Evolutionary conservation across 2,888 invertebrate species (phyloP).

Genomic region (Eledona agricola): DNA sequence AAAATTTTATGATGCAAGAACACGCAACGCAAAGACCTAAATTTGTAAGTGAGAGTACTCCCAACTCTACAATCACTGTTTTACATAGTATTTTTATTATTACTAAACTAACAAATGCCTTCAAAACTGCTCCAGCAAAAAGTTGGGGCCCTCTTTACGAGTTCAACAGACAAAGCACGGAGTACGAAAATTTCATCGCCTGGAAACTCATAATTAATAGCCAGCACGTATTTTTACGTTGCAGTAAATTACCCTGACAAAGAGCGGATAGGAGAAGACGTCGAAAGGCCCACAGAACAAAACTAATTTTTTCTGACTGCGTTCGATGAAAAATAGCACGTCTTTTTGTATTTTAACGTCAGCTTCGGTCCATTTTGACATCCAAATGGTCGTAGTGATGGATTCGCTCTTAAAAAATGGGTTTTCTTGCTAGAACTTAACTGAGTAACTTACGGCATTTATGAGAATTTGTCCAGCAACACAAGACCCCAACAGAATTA

Average conservation of each 20-base stretch:
- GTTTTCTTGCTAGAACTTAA: not conserved
- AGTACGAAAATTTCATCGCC: conserved; percentile 12
- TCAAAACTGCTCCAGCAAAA: too few species aligned
- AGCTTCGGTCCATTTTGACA: conserved; percentile 5
- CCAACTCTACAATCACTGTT: too few species aligned
- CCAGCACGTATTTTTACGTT: too few species aligned
- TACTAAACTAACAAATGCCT: too few species aligned
- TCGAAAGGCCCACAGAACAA: conserved; percentile 10
- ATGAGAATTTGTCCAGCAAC: conserved; percentile 8
- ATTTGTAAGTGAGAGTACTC: too few species aligned
- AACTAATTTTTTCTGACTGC: conserved; percentile 3
- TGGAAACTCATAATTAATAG: conserved; percentile 1
- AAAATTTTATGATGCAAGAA: too few species aligned
- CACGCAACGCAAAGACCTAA: too few species aligned
- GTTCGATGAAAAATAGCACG: conserved; percentile 2
- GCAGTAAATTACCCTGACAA: conserved; percentile 13
- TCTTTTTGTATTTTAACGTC: conserved; percentile 10
- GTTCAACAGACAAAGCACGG: not conserved
- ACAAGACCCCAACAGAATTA: conserved; percentile 2
- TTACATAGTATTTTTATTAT: too few species aligned
- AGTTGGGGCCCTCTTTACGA: too few species aligned
- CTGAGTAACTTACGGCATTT: not conserved
- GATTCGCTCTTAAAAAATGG: conserved; percentile 3
- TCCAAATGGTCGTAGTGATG: conserved; percentile 2
- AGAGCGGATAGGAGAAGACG: conserved; percentile 3